phyloP scores from a whole-genome alignment of 2,797 vertebrate species.

The Okamejei kenojei region DNA sequence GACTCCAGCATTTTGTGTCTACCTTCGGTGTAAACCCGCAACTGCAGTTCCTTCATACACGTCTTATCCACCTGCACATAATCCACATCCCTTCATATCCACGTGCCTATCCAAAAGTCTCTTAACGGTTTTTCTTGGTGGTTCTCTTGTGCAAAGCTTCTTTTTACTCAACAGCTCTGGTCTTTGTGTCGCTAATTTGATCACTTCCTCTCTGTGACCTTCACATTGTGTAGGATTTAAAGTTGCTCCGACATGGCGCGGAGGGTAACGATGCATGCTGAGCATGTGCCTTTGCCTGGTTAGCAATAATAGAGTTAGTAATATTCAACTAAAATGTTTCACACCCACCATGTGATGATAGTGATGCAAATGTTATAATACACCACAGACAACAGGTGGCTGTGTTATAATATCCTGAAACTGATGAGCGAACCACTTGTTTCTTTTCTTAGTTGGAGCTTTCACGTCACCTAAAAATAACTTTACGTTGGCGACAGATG shows the following conservation, averaged over 20 bases:
- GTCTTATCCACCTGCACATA: too few relatives aligned
- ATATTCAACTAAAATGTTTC: not conserved
- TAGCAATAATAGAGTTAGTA: not conserved
- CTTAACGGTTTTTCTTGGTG: not conserved
- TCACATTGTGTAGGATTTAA: not conserved
- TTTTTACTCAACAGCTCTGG: not conserved
- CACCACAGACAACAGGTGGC: not conserved
- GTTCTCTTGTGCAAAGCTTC: not conserved
- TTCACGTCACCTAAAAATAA: not conserved
- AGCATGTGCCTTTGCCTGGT: not conserved
- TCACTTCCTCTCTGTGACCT: not conserved
- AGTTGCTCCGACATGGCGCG: not conserved
- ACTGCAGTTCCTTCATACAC: too few relatives aligned
- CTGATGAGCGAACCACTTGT: constrained; percentile 18
- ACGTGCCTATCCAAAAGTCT: too few relatives aligned
- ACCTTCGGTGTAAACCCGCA: too few relatives aligned
- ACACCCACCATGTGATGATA: constrained; percentile 4
- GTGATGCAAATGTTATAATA: not conserved
- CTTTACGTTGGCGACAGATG: not conserved
- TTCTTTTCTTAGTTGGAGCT: not conserved
- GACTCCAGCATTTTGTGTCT: too few relatives aligned
- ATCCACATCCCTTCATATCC: too few relatives aligned
- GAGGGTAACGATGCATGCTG: not conserved
- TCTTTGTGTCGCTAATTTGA: not conserved
- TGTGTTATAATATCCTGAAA: not conserved